phyloP scores from a whole-genome alignment of 2,888 invertebrate species.

The Campaea margaritaria region DNA sequence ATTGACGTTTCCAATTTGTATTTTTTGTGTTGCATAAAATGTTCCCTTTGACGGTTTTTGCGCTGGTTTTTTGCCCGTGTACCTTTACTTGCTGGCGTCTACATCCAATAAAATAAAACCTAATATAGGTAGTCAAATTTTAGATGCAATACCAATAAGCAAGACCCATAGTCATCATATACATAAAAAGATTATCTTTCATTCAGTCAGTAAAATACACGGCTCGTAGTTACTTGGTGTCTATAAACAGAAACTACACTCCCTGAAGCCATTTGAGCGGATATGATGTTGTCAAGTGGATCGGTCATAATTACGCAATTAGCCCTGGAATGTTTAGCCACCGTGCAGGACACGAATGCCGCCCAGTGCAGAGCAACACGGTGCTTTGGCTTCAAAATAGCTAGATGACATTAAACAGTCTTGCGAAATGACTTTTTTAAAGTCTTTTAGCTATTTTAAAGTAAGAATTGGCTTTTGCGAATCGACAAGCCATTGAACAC shows the following conservation, averaged over 20 bases:
- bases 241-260: neutral
- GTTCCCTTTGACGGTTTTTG: slow-evolving; percentile 34
- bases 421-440: too few relatives aligned
- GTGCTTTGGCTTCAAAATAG: slow-evolving; percentile 2
- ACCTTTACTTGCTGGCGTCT: too few relatives aligned
- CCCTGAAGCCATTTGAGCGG: slow-evolving; percentile 3
- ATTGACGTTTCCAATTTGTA: slow-evolving; percentile 43
- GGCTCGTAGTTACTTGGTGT: too few relatives aligned
- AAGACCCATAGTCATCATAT: too few relatives aligned
- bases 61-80: slow-evolving; percentile 1
- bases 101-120: too few relatives aligned
- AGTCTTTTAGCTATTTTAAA: too few relatives aligned
- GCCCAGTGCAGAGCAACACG: slow-evolving; percentile 9
- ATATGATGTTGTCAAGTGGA: slow-evolving; percentile 5
- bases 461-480: too few relatives aligned
- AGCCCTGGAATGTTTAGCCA: slow-evolving; percentile 10
- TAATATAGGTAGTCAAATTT: too few relatives aligned
- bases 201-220: too few relatives aligned
- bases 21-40: slow-evolving; percentile 35
- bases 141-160: too few relatives aligned
- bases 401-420: neutral
- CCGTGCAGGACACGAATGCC: neutral
- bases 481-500: too few relatives aligned
- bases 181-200: too few relatives aligned
- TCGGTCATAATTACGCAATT: slow-evolving; percentile 15